Base-by-base conservation (phyloP, 2,113 vertebrate species). In the Lasiurus borealis region DNA sequence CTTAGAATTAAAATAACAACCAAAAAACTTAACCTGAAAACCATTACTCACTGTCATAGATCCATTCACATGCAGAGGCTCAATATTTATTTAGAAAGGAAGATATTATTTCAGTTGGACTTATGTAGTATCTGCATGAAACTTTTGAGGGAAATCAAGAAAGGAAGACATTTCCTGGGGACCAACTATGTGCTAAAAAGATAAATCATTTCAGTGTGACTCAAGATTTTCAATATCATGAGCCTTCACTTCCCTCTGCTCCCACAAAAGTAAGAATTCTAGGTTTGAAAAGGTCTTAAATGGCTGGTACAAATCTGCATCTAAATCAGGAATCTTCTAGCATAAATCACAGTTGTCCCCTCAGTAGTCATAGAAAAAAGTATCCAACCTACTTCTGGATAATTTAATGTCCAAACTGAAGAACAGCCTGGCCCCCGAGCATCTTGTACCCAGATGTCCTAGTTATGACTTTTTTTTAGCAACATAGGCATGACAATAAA, bases 1-100 rank as follows among this genome's bases (percentile, higher is more conserved):
- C 16, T 81, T 84, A 96, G 31, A 91, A 83, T 86, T 48, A 3
- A 11, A 91, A 34, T 76, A 62, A 40, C n/a, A 92, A 48, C 6
- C 14, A 71, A 93, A 93, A 64, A 64, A 2, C 64, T 66, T 85
- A 2, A 81, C 59, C 36, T 31, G 31, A 81, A 82, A 92, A 57
- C 2, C 69, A 46, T 76, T 72, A 62, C 10, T 80, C 64, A 75
- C 2, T 31, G 9, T 69, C 48, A 88, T 62, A 85, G 10, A 64
- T 85, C 88, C 40, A 27, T 85, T 88, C n/a, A n/a, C 18, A 44
- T 23, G 2, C 31, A 77, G 15, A 95, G 62, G 10, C 46, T 11
- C 5, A 85, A 4, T 31, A 72, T 78, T 84, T 85, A 31, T 11
- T 50, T 19, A 85, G 46, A 19, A 84, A 77, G 23, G 14, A 92